Base-by-base conservation (phyloP, 2,888 invertebrate species). In the Chymomyza fuscimana region DNA sequence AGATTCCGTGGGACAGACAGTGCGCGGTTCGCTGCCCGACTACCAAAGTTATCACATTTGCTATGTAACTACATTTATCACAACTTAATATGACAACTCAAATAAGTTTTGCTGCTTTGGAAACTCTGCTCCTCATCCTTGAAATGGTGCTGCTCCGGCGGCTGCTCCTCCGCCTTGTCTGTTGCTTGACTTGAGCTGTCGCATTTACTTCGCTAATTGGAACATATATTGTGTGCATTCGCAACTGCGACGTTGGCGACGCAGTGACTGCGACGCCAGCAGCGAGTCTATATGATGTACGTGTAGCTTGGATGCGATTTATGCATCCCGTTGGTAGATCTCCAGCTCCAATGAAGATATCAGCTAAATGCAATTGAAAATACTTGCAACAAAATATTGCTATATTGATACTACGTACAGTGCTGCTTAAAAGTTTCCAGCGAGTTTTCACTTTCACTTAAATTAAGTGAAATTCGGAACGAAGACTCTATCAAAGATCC, bases 41-140 rank as follows among this genome's bases (percentile, higher is more conserved):
- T 25, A 67, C 64, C 63, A 86, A 88, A 89, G 89, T 89, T 89
- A 89, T 89, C 90, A 90, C 87, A 84, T 86, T 80, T 79, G 60
- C 80, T 82, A 78, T 88, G 89, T 87, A 89, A 89, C 89, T 89
- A 86, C 89, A 89, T 89, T 90, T 89, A 90, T 89, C 89, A 89
- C 85, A 84, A 79, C 82, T 85, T 89, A 89, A 89, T 90, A 88
- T 90, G 89, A 89, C 89, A 89, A 89, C 78, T 87, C 82, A 81
- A 86, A 88, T 86, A 86, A 88, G 79, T 86, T 87, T 86, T 81
- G 83, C 78, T 72, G 78, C 75, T 64, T 62, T 63, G 58, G 40
- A 4, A 10, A 46, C 19, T 54, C 63, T 32, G 52, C 19, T 16
- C 58, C 40, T 46, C 40, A 10, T 46, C 40, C 40, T 12, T 1